Base-by-base conservation (phyloP, 1,140 invertebrate genomes). In the Heliconius hewitsoni region DNA sequence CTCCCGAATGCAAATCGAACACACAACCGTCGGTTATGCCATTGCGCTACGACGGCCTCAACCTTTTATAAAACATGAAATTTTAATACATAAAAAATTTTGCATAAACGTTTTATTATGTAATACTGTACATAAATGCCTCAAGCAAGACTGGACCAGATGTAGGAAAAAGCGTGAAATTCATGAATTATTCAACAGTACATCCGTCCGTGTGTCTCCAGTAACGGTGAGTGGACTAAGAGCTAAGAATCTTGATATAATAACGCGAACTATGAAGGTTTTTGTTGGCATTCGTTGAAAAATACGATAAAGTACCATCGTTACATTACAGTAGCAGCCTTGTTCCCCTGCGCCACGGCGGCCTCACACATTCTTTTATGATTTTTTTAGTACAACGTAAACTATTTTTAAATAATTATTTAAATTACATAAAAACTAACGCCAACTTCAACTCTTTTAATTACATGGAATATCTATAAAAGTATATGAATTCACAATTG, bases 241-340 rank as follows among this genome's bases (percentile, higher is more conserved):
- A 81, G 76, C 76, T 82, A 84, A 87, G 85, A 86, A 88, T 88
- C 83, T 83, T 81, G 82, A 88, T 86, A 82, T 84, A 82, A 88
- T 86, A 88, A 88, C 82, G 84, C 52, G 27, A 83, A 82, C 78
- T 81, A 83, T 84, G 83, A 66, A 81, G 18, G 70, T 85, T 87
- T 85, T 87, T 87, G 83, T 80, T 70, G 74, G 55, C 79, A 72
- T 80, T 82, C 76, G 57, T 75, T 83, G 78, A 81, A 85, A 84
- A 80, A 72, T 74, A 74, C 52, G 57, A 70, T 39, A 71, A 34
- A 16, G 46, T 76, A 76, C 27, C 42, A 42, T 11, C 39, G 9
- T 11, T 11, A 9, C 39, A 0, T 42, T 34, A 34, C 34, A 34
- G 34, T 6, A 42, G 3, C 39, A 42, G 2, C 9, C 2, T 11